Percentiles rank a stretch among this genome's conserved stretches.
phyloP scores from a whole-genome alignment of 2,797 vertebrate genomes.

The Dicrostonyx torquatus region DNA sequence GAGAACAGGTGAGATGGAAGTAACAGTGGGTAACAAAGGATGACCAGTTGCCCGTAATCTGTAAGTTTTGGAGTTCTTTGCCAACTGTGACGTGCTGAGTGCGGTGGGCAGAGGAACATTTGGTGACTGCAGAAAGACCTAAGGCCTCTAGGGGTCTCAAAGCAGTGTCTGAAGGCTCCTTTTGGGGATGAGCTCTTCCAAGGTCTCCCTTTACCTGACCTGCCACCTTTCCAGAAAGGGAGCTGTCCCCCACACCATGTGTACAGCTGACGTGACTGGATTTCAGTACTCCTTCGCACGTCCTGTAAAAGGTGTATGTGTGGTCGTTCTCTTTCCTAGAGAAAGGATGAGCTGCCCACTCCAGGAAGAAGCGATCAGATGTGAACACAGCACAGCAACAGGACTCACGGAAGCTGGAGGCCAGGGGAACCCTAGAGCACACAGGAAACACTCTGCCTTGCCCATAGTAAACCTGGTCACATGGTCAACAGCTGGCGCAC shows the following conservation, averaged over 20 bases:
- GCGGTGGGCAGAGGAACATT: background rate
- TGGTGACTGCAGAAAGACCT: rapidly evolving
- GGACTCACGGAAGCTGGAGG: background rate
- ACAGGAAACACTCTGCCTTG: constrained; percentile 75
- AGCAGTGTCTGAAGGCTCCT: rapidly evolving
- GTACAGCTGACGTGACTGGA: background rate
- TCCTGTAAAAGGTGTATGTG: background rate
- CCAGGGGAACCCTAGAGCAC: background rate
- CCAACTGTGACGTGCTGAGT: background rate
- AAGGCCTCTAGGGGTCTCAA: rapidly evolving
- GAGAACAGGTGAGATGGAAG: background rate
- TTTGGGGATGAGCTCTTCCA: background rate
- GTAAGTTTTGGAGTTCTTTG: background rate
- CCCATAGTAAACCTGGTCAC: constrained; percentile 75
- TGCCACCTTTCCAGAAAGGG: rapidly evolving
- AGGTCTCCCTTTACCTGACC: rapidly evolving
- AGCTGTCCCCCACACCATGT: rapidly evolving
- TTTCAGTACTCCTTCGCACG: background rate
- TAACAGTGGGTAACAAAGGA: rapidly evolving
- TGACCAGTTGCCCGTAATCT: no score
- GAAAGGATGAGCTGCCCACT: background rate
- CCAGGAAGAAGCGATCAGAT: background rate
- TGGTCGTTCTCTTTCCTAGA: background rate
- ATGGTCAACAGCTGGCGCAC: constrained; percentile 86
- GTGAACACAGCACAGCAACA: background rate